A percentile compares a stretch with the other conserved stretches of the same genome.
Conservation (phyloP, 2,797 vertebrate species). For the Zonotrichia albicollis region DNA sequence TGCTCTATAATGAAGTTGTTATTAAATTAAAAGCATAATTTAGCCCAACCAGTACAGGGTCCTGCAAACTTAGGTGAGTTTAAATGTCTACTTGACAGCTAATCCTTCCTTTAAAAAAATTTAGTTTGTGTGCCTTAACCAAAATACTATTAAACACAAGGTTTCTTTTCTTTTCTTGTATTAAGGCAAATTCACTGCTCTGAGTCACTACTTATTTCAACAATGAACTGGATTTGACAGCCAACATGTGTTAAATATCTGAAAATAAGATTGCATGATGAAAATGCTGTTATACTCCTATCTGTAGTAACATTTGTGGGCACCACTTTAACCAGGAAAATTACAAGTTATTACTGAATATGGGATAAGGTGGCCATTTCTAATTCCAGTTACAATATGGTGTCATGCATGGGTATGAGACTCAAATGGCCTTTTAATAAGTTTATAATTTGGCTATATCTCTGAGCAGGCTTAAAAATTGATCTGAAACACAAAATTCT, state of each 20-base stretch:
- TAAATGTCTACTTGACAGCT: neutral
- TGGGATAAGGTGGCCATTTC: neutral
- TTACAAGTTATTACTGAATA: slow-evolving; percentile 15
- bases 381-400: slow-evolving; percentile 32
- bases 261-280: slow-evolving; percentile 30
- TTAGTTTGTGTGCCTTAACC: neutral
- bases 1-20: neutral
- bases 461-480: slow-evolving; percentile 26
- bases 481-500: slow-evolving; percentile 16
- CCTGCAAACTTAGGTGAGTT: neutral
- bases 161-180: neutral
- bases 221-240: neutral
- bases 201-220: slow-evolving; percentile 22
- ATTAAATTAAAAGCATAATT: neutral
- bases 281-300: slow-evolving; percentile 31
- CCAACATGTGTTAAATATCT: neutral
- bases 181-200: neutral
- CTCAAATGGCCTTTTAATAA: slow-evolving; percentile 43
- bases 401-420: neutral
- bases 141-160: neutral
- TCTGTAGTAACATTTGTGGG: neutral
- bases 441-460: slow-evolving; percentile 28
- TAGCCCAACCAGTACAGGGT: neutral
- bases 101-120: neutral
- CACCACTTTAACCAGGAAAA: slow-evolving; percentile 38